Evolutionary conservation across 2,888 invertebrate genomes (phyloP), one percentile per base, ranked within the genome.

Genomic region (Phania funesta): DNA sequence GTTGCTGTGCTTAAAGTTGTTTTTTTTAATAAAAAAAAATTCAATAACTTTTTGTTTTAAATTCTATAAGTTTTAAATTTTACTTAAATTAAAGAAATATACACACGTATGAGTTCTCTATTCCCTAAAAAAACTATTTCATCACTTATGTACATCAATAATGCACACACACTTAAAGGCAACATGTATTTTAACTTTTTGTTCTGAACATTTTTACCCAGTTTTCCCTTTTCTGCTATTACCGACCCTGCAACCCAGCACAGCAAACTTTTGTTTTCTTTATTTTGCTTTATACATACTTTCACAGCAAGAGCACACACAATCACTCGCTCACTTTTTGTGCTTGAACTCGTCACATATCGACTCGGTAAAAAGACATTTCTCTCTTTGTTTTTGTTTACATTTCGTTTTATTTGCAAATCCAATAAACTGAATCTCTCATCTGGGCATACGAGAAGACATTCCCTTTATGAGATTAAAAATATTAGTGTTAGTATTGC

Each of bases 171-270:
- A n/a, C n/a, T n/a, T 44, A 44, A 20, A 9, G 18, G 20, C 44
- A 11, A 1, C 32, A 11, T 32, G 35, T 13, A 9, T 13, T 38
- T 13, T 38, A 46, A 18, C 44, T 16, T 56, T 48, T 35, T 13
- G 16, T 16, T 54, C 29, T 18, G 4, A 9, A 24, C 9, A 35
- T 18, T 29, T 73, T 13, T 26, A 8, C 20, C 22, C 38, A 6
- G 38, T 35, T 46, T 54, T 46, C 6, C 1, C 26, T 29, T 56
- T 38, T 32, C 16, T 24, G 1, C 41, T 56, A 20, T 20, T 18
- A 32, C 18, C 76, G 68, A 79, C 80, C 82, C 80, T 74, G 73
- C 64, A 73, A 78, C 83, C 83, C 77, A n/a, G n/a, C n/a, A n/a
- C n/a, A n/a, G n/a, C n/a, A 83, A 71, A 56, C 80, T 68, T 62